phyloP scores from a whole-genome alignment of 2,113 vertebrate genomes.

The Tragelaphus imberbis region DNA sequence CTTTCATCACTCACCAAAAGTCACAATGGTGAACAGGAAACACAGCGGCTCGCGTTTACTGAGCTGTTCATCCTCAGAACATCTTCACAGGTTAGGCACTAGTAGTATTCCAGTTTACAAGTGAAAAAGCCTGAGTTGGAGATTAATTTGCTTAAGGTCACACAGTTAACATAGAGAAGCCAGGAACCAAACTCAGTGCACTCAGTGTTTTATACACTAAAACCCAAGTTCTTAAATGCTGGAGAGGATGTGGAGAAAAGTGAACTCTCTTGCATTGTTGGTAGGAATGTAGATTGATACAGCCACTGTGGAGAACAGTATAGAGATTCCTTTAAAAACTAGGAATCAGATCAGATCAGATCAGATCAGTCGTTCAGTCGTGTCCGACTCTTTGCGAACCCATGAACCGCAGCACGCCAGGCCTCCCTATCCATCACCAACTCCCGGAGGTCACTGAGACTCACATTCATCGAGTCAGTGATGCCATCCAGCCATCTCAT shows the following conservation, averaged over 20 bases:
- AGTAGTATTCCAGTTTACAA: neutral
- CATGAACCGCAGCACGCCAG: no score
- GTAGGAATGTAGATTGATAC: neutral
- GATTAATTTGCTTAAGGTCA: neutral
- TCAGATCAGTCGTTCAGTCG: no score
- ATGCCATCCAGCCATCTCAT: no score
- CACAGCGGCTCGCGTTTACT: neutral
- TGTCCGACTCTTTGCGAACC: no score
- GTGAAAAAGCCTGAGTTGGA: neutral
- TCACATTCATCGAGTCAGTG: no score
- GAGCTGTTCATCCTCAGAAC: neutral
- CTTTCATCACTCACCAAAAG: neutral
- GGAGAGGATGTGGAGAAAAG: neutral
- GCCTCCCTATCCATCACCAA: no score
- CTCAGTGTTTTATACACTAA: neutral
- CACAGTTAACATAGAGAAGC: neutral
- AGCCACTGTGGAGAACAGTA: neutral
- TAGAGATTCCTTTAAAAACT: neutral
- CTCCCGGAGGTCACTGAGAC: no score
- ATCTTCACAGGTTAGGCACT: neutral
- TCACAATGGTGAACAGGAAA: neutral
- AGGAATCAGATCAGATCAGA: neutral
- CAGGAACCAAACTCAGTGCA: neutral
- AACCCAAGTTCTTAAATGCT: neutral
- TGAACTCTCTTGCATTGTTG: neutral